Base-by-base conservation (phyloP, 2,888 invertebrate genomes). In the Myathropa florea region DNA sequence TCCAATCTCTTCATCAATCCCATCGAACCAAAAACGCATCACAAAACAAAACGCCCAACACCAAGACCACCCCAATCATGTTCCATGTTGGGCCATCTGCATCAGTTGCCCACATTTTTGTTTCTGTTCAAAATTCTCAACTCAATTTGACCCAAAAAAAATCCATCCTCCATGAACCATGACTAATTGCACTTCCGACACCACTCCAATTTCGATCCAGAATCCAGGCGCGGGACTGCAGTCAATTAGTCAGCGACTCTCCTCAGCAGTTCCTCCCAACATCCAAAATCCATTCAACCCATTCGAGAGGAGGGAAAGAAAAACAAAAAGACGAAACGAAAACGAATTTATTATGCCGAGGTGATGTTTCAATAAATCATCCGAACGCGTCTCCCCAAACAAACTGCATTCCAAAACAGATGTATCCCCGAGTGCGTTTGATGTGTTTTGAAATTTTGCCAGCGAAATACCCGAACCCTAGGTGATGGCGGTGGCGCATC, bases 381-480 rank as follows among this genome's bases (percentile, higher is more conserved):
- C 28, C 24, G 21, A 28, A 46, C n/a, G 63, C 28, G 39, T 70
- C 24, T 23, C 57, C 57, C 63, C 24, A 10, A 14, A 10, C 12
- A 33, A 36, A 39, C 53, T 68, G 59, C 64, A 72, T 72, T 72
- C 71, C 60, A 6, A 53, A 60, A 46, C 65, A 79, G 79, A 79
- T 78, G 79, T 33, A 72, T 30, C 61, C 63, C 7, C 7, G 57
- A 46, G 14, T 2, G 61, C 21, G 18, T 46, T 24, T 21, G 36
- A 67, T 77, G 77, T 63, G 83, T 83, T 83, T 84, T 84, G 84
- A 84, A 67, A 60, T 67, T 59, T 57, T 84, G 80, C 80, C 84
- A 84, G 57, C 57, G 53, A 9, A 4, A 18, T 9, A 10, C 14
- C 36, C 3, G 12, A 1, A 1, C 14, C n/a, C n/a, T n/a, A n/a